These are phyloP conservation scores for Platichthys flesus DNA, from an alignment of 2,113 vertebrate genomes.

Conservation along the genomic window DNA sequence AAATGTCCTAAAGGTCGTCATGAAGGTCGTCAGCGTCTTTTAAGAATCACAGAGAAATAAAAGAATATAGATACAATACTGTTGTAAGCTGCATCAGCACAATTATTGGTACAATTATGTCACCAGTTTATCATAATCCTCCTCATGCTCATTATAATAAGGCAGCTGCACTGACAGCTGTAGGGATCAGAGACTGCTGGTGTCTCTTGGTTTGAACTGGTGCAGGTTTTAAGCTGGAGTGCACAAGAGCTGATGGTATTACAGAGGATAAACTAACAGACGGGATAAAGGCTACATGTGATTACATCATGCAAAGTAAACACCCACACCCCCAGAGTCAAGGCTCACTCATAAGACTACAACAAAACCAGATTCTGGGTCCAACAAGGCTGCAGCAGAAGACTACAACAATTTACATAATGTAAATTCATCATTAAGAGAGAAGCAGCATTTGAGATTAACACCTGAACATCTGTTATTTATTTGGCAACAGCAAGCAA, in stretches of 20 bases:
- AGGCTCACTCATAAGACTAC: too few species aligned
- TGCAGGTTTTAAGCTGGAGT: not conserved
- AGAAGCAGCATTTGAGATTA: not conserved
- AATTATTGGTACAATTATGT: not conserved
- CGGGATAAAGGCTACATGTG: conserved; percentile 20
- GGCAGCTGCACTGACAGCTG: not conserved
- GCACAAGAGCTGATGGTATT: not conserved
- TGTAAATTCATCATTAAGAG: too few species aligned
- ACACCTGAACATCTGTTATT: conserved; percentile 4
- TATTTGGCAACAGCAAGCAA: conserved; percentile 13
- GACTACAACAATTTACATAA: too few species aligned
- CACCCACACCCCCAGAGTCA: not conserved
- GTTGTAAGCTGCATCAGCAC: not conserved
- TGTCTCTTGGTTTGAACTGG: conserved; percentile 2
- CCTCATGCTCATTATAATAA: not conserved
- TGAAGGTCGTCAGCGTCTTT: too few species aligned
- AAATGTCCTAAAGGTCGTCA: too few species aligned
- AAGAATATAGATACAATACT: too few species aligned
- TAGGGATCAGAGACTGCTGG: not conserved
- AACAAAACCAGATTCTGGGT: not conserved
- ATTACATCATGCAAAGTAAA: not conserved
- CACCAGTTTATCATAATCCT: not conserved
- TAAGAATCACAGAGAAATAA: too few species aligned
- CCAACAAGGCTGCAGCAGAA: too few species aligned
- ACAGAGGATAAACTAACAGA: conserved; percentile 22